A percentile compares a stretch with the other conserved stretches of the same genome.
Evolutionary conservation across 2,888 invertebrate genomes (phyloP).

Genomic region (Ferdinandea cuprea): DNA sequence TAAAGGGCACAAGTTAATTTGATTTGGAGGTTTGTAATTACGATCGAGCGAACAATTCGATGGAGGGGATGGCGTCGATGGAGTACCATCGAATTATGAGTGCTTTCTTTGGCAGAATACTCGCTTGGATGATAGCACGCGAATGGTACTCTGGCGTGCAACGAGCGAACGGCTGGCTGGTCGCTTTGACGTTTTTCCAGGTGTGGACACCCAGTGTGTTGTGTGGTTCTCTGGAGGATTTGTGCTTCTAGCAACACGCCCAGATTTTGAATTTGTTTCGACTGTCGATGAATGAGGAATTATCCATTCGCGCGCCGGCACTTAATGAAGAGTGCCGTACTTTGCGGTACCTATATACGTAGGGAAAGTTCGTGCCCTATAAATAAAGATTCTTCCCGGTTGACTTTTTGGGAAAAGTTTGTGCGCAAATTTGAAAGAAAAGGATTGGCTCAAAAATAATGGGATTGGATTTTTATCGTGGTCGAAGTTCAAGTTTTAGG

Average conservation of each 20-base stretch:
- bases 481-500: slow-evolving; percentile 10
- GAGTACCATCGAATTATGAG: slow-evolving; percentile 44
- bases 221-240: slow-evolving; percentile 14
- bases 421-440: slow-evolving; percentile 4
- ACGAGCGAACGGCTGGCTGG: no score
- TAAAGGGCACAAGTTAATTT: slow-evolving; percentile 74
- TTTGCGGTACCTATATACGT: no score
- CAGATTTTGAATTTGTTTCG: slow-evolving; percentile 50
- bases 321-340: slow-evolving; percentile 14
- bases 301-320: slow-evolving; percentile 23
- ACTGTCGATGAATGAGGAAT: slow-evolving; percentile 48
- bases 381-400: slow-evolving; percentile 1
- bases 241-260: slow-evolving; percentile 38
- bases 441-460: slow-evolving; percentile 47
- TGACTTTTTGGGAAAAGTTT: slow-evolving; percentile 10
- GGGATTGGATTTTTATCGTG: slow-evolving; percentile 25
- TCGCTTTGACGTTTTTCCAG: slow-evolving; percentile 64
- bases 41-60: slow-evolving; percentile 43
- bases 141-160: not conserved
- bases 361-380: slow-evolving; percentile 30
- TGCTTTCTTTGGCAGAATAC: slow-evolving; percentile 53
- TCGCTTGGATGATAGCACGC: slow-evolving; percentile 56
- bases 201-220: slow-evolving; percentile 57
- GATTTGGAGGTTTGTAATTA: slow-evolving; percentile 73
- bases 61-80: not conserved